Evolutionary conservation across 2,888 invertebrate genomes (phyloP).

Genomic region (Epinotia ramella): DNA sequence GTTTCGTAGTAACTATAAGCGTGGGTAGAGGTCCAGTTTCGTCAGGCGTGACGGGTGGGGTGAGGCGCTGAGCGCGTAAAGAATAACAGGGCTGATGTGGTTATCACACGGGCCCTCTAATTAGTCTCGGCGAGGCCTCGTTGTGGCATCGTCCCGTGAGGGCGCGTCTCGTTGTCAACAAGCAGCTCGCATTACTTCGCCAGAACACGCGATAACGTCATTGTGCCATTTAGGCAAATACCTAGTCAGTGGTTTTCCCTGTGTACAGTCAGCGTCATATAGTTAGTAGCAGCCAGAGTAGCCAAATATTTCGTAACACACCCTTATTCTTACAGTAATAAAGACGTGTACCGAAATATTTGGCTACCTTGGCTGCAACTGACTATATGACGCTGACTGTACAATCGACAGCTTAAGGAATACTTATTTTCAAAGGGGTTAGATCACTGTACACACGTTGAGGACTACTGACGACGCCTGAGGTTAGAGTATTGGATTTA

Average conservation of each 20-base stretch:
- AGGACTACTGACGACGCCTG: not conserved
- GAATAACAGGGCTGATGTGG: not conserved
- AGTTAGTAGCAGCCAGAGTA: too few relatives aligned
- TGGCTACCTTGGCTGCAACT: too few relatives aligned
- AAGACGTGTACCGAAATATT: too few relatives aligned
- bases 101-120: constrained; percentile 21
- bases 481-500: too few relatives aligned
- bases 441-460: not conserved
- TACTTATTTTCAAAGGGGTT: not conserved
- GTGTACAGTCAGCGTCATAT: too few relatives aligned
- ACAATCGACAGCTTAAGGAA: not conserved
- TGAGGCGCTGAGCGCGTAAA: too few relatives aligned
- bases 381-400: too few relatives aligned
- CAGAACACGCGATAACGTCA: constrained; percentile 38
- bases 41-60: too few relatives aligned
- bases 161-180: constrained; percentile 27
- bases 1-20: too few relatives aligned
- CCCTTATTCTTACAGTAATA: too few relatives aligned
- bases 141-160: not conserved
- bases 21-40: too few relatives aligned
- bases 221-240: constrained; percentile 9
- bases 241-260: constrained; percentile 11
- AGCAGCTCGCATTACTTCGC: constrained; percentile 21
- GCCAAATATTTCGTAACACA: too few relatives aligned
- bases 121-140: constrained; percentile 10